Percentiles rank a stretch among this genome's conserved stretches.
phyloP scores from a whole-genome alignment of 1,140 invertebrate species.

The Lethocerus indicus region DNA sequence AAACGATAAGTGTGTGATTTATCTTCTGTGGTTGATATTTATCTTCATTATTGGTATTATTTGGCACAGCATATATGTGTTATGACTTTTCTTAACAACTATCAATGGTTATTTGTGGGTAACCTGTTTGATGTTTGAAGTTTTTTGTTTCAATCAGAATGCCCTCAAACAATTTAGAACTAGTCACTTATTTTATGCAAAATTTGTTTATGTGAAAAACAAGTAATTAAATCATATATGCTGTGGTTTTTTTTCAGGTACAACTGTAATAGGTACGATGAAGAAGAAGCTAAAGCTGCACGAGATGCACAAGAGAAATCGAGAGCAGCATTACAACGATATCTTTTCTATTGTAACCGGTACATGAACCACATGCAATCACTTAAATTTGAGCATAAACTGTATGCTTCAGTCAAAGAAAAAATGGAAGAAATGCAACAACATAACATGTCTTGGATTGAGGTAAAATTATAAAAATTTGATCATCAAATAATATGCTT shows the following conservation, averaged over 20 bases:
- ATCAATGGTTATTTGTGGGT: too few relatives aligned
- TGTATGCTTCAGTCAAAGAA: constrained; percentile 83
- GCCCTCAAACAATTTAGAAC: not conserved
- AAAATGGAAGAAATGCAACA: constrained; percentile 99
- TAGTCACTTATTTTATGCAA: too few relatives aligned
- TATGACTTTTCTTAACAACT: too few relatives aligned
- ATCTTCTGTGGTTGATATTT: too few relatives aligned
- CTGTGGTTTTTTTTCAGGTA: constrained; percentile 38
- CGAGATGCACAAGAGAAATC: constrained; percentile 91
- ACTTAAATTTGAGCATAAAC: constrained; percentile 92
- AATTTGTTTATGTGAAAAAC: too few relatives aligned
- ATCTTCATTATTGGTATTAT: too few relatives aligned
- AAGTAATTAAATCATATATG: not conserved
- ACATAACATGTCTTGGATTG: constrained; percentile 99
- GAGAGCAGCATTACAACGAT: constrained; percentile 76
- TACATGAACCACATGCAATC: constrained; percentile 99
- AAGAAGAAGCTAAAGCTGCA: constrained; percentile 90
- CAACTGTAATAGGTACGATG: constrained; percentile 95
- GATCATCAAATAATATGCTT: not conserved
- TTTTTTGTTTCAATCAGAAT: too few relatives aligned
- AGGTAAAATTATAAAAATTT: constrained; percentile 44
- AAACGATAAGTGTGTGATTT: too few relatives aligned
- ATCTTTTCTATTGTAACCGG: constrained; percentile 96
- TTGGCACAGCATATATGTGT: too few relatives aligned
- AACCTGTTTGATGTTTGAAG: too few relatives aligned